Evolutionary conservation across 92 coral and sea anemone genomes (phyloP).

Genomic region (Porites evermanni): DNA sequence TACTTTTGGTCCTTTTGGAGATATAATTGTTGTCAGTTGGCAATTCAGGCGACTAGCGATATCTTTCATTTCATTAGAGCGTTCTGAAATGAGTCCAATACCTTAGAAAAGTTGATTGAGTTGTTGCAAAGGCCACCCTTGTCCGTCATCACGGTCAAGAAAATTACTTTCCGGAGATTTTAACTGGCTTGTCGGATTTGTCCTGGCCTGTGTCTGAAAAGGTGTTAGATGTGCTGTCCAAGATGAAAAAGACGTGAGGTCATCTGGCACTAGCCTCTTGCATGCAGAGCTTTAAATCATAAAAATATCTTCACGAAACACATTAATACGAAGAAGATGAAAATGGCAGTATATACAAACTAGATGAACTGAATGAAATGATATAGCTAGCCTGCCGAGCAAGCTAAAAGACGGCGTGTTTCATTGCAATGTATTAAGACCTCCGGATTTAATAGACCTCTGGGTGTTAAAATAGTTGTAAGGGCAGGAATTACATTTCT

Average conservation of each 20-base stretch:
- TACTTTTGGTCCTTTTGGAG: not conserved
- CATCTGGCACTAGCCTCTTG: not conserved
- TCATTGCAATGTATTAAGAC: too few species aligned
- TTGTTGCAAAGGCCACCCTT: not conserved
- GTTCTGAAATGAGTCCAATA: not conserved
- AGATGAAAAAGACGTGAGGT: not conserved
- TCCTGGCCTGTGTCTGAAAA: not conserved
- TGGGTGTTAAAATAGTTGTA: too few species aligned
- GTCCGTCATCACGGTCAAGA: conserved; percentile 6
- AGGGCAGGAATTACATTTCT: too few species aligned
- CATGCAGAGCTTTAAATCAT: not conserved
- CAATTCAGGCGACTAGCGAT: not conserved
- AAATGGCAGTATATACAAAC: not conserved
- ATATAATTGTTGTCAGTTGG: not conserved
- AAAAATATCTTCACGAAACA: conserved; percentile 16
- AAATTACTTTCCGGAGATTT: conserved; percentile 3
- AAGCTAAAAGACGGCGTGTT: too few species aligned
- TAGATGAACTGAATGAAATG: too few species aligned
- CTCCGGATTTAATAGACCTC: too few species aligned
- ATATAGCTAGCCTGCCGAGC: too few species aligned
- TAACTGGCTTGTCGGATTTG: not conserved
- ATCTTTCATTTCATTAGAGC: not conserved
- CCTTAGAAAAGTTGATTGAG: conserved; percentile 20
- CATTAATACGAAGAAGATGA: not conserved
- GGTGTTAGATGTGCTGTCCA: not conserved